These are phyloP conservation scores for Drosophila ezoana DNA, from an alignment of 2,888 invertebrate genomes.

Conservation along the genomic window DNA sequence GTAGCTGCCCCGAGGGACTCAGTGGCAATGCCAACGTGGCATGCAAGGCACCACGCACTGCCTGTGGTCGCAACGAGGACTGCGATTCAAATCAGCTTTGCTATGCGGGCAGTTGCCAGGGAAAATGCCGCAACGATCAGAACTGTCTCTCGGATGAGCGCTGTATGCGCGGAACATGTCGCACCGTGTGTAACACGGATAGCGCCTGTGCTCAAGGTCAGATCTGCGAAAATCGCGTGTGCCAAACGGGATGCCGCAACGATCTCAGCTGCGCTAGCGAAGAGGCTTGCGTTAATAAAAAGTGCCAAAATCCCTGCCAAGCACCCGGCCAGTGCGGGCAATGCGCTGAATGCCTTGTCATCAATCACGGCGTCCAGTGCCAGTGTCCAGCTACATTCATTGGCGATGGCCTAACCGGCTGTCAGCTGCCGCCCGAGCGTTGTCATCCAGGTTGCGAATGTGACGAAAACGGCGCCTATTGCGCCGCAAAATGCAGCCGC, in stretches of 20 bases:
- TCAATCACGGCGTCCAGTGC: conserved; percentile 94
- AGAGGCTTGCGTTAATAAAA: conserved; percentile 92
- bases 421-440: conserved; percentile 89
- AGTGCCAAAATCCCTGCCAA: conserved; percentile 92
- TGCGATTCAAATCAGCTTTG: conserved; percentile 91
- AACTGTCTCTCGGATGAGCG: conserved; percentile 94
- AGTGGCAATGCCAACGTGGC: conserved; percentile 90
- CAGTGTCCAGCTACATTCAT: conserved; percentile 92
- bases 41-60: conserved; percentile 89
- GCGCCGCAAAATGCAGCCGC: conserved; percentile 89
- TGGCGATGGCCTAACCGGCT: conserved; percentile 93
- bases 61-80: conserved; percentile 88
- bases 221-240: conserved; percentile 94
- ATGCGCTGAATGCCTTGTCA: conserved; percentile 93
- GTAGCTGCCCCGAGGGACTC: conserved; percentile 90
- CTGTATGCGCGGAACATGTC: conserved; percentile 93
- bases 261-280: conserved; percentile 91
- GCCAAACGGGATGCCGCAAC: conserved; percentile 94
- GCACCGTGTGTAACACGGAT: conserved; percentile 94
- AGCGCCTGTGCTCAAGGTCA: conserved; percentile 91
- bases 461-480: conserved; percentile 91
- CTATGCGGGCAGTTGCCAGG: conserved; percentile 91
- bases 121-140: conserved; percentile 91
- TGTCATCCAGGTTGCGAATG: conserved; percentile 93
- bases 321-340: conserved; percentile 91